Percentiles rank a stretch among this genome's conserved stretches.
Evolutionary conservation across 2,888 invertebrate genomes (phyloP).

Genomic region (Halocaridina rubra): DNA sequence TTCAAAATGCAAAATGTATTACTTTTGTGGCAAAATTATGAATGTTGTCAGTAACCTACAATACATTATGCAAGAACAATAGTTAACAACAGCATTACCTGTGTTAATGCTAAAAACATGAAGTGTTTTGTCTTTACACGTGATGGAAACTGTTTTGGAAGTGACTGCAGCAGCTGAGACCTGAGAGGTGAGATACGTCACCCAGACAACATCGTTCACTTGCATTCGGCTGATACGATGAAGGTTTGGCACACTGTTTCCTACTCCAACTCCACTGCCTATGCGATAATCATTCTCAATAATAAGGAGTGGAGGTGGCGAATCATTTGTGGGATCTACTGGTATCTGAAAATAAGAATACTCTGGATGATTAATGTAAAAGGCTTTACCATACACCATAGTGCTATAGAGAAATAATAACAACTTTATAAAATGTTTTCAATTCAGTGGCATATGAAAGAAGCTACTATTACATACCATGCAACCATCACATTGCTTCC

Average conservation of each 20-base stretch:
- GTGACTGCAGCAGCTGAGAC: slow-evolving; percentile 48
- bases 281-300: slow-evolving; percentile 55
- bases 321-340: slow-evolving; percentile 31
- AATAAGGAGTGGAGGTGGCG: slow-evolving; percentile 37
- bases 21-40: no score
- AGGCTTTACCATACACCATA: background rate
- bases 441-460: no score
- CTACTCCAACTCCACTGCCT: slow-evolving; percentile 15
- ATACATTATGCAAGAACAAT: no score
- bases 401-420: background rate
- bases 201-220: slow-evolving; percentile 42
- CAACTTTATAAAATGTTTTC: background rate
- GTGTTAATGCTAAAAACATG: slow-evolving; percentile 54
- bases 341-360: slow-evolving; percentile 32
- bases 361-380: background rate
- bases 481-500: background rate
- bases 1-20: no score
- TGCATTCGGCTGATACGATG: slow-evolving; percentile 50
- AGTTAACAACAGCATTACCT: no score
- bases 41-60: no score
- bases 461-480: no score
- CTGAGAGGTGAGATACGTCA: slow-evolving; percentile 39
- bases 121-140: slow-evolving; percentile 50
- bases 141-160: slow-evolving; percentile 28
- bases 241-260: slow-evolving; percentile 16